Conservation (phyloP, 2,113 vertebrate genomes). For the Carassius carassius region DNA sequence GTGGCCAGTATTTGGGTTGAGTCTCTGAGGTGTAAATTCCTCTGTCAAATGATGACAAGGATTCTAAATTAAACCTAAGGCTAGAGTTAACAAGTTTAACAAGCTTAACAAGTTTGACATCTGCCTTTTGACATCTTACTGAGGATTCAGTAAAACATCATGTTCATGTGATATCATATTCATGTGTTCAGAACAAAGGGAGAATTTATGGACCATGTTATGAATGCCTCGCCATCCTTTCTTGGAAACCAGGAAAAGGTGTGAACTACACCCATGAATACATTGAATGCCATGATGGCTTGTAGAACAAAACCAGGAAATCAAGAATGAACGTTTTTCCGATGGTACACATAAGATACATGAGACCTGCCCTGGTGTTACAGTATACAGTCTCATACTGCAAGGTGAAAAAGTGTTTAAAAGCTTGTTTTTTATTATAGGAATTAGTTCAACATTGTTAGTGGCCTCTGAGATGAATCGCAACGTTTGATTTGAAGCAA, state of each 20-base stretch:
- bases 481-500: neutral
- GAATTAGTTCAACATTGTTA: neutral
- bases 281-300: neutral
- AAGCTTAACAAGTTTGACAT: neutral
- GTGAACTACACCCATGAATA: constrained; percentile 6
- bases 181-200: neutral
- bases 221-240: neutral
- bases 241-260: constrained; percentile 5
- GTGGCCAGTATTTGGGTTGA: neutral
- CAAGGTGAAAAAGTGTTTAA: neutral
- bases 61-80: neutral
- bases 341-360: neutral
- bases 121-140: neutral
- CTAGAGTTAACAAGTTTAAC: neutral
- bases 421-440: neutral
- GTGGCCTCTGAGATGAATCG: neutral
- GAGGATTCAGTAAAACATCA: neutral
- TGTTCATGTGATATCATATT: neutral
- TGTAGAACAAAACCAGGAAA: constrained; percentile 31
- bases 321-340: neutral
- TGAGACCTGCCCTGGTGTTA: neutral
- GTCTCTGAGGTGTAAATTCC: neutral
- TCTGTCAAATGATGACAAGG: neutral
- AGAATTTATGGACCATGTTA: neutral
- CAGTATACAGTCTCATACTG: neutral